Percentiles rank a stretch among this genome's conserved stretches.
Evolutionary conservation across 1,140 invertebrate species (phyloP).

Genomic region (Listronotus bonariensis): DNA sequence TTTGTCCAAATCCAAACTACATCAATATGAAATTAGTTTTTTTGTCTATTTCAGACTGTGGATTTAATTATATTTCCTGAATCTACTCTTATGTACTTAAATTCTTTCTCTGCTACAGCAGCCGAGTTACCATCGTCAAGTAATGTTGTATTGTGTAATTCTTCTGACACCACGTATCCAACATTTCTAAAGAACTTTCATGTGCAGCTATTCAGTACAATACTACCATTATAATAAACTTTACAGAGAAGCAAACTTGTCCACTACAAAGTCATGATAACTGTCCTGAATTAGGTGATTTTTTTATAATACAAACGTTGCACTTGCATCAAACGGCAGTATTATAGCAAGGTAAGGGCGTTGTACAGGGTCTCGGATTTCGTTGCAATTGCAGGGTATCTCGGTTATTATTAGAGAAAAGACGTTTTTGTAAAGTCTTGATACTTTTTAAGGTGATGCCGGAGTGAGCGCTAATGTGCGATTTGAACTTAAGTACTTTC

Average conservation of each 20-base stretch:
- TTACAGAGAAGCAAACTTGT: conserved; percentile 61
- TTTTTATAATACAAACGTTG: conserved; percentile 75
- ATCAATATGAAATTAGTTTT: background rate
- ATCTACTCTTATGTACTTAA: conserved; percentile 13
- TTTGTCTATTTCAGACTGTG: conserved; percentile 17
- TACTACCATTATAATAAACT: conserved; percentile 73
- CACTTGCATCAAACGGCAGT: conserved; percentile 21
- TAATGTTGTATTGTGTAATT: conserved; percentile 29
- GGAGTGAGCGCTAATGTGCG: too few relatives aligned
- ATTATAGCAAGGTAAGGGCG: conserved; percentile 25
- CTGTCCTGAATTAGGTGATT: conserved; percentile 15
- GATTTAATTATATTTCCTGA: conserved; percentile 40
- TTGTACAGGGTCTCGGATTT: too few relatives aligned
- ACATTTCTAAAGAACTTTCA: conserved; percentile 51
- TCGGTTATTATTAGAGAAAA: too few relatives aligned
- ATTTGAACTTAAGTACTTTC: too few relatives aligned
- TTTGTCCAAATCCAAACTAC: background rate
- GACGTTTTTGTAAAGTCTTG: too few relatives aligned
- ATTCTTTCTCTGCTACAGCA: background rate
- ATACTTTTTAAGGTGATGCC: too few relatives aligned
- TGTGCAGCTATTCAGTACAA: conserved; percentile 53
- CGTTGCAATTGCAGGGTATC: too few relatives aligned
- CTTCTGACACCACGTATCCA: conserved; percentile 17
- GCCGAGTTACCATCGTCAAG: conserved; percentile 8
- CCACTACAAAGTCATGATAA: too few relatives aligned